Evolutionary conservation across 2,113 vertebrate genomes (phyloP), one percentile per base, ranked within the genome.

Genomic region (Ciconia boyciana): DNA sequence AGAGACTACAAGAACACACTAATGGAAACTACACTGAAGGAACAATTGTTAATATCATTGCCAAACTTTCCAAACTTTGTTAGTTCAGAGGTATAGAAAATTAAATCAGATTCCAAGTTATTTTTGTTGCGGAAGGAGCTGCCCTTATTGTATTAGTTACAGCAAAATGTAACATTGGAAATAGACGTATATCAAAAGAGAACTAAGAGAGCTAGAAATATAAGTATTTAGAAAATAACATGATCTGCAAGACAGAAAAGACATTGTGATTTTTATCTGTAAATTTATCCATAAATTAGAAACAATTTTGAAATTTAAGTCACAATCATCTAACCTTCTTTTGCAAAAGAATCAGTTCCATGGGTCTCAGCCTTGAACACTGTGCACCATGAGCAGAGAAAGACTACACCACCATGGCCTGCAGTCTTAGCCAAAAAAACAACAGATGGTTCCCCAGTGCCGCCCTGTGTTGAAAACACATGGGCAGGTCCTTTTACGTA

Each of bases 401-500:
- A 44, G 36, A 32, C 44, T 43, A 0, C 32, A 9, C 8, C 29
- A 51, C 22, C 18, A 0, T 9, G 25, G 16, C 11, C 43, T n/a
- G 31, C 54, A 28, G 52, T 20, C 39, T 24, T 11, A 64, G 46
- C 32, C 29, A 16, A 28, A 65, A 32, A n/a, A 2, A 0, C 16
- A 6, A 17, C 5, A 34, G 31, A 13, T 61, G 43, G 32, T 43
- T 93, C 39, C 44, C 29, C 88, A 84, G 66, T n/a, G 94, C 94
- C 80, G 0, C 95, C 95, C 52, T 52, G 76, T 72, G 96, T 41
- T 91, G 65, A 39, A 69, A 91, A 62, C 7, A 4, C 13, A 48
- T 0, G 19, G 55, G 16, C 51, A 41, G 29, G 54, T 16, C 28
- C 43, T 64, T 39, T n/a, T 39, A 7, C 0, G 0, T 2, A 24